phyloP scores from a whole-genome alignment of 2,113 vertebrate genomes.

The Sorex fumeus region DNA sequence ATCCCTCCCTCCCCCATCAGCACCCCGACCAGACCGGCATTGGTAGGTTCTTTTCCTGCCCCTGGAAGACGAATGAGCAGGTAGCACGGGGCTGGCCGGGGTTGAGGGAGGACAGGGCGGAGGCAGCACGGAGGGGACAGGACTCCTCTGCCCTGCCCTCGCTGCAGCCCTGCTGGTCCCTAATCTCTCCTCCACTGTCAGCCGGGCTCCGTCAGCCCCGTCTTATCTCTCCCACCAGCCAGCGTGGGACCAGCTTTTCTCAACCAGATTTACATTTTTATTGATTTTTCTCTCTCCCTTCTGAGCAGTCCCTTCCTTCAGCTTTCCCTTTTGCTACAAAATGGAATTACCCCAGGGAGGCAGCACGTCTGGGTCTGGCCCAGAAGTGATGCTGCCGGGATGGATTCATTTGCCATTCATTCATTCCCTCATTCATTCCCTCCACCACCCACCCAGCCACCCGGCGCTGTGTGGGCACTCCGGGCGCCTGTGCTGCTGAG shows the following conservation, averaged over 20 bases:
- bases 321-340: constrained; percentile 62
- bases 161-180: constrained; percentile 22
- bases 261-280: constrained; percentile 85
- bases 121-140: background rate
- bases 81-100: rapidly evolving
- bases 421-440: background rate
- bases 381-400: background rate
- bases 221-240: constrained; percentile 80
- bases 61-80: constrained; percentile 15
- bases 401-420: constrained; percentile 8
- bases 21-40: background rate
- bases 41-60: background rate
- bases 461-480: background rate
- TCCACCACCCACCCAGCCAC: background rate
- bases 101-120: background rate
- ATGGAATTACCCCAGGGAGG: constrained; percentile 56
- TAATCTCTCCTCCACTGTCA: constrained; percentile 73
- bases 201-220: constrained; percentile 59
- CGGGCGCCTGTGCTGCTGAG: background rate
- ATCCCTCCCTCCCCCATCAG: background rate
- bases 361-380: constrained; percentile 2
- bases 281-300: constrained; percentile 78
- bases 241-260: constrained; percentile 74
- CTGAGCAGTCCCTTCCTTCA: constrained; percentile 54
- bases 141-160: background rate